These are phyloP conservation scores for Cisticola juncidis DNA, from an alignment of 2,113 vertebrate species.

Conservation along the genomic window DNA sequence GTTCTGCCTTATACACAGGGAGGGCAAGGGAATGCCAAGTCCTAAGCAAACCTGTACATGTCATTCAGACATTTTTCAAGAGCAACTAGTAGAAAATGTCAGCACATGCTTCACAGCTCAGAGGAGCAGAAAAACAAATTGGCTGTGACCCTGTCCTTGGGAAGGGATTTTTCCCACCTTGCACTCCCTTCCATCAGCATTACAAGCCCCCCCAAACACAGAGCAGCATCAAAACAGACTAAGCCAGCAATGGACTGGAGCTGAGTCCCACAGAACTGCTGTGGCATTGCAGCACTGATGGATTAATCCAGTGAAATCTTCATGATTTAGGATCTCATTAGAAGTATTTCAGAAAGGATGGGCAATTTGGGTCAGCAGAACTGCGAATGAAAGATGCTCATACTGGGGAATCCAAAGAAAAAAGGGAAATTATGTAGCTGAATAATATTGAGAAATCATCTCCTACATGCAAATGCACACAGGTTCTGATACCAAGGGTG, in stretches of 20 bases:
- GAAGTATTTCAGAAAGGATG: not conserved
- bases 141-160: not conserved
- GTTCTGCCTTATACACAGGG: not conserved
- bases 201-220: not conserved
- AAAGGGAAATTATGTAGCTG: slow-evolving; percentile 46
- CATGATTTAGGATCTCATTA: not conserved
- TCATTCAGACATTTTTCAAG: not conserved
- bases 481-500: not conserved
- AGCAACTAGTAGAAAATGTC: not conserved
- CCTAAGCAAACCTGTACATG: not conserved
- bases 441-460: slow-evolving; percentile 36
- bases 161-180: not conserved
- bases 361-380: not conserved
- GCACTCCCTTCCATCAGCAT: not conserved
- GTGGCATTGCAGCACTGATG: not conserved
- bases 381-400: not conserved
- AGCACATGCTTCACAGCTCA: not conserved
- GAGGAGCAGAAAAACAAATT: not conserved
- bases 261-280: not conserved
- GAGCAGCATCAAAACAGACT: not conserved
- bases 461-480: not conserved
- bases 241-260: not conserved
- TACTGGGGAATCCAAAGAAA: slow-evolving; percentile 25
- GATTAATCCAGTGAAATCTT: not conserved
- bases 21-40: not conserved